Conservation (phyloP, 2,797 vertebrate genomes). For the Synaphobranchus kaupii region DNA sequence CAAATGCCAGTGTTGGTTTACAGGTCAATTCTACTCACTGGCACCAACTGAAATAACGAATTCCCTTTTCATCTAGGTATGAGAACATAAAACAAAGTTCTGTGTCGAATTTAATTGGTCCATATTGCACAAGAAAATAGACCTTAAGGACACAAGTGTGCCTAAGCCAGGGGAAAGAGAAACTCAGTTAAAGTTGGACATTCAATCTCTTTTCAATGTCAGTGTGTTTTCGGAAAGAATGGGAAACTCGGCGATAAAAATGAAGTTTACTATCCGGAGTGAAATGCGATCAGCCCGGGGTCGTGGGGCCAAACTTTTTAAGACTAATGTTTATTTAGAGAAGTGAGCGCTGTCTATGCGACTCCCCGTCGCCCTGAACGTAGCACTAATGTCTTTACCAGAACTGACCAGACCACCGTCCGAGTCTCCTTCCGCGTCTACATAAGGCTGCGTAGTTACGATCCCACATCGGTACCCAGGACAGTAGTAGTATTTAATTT, state of each 20-base stretch:
- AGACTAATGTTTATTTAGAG: constrained; percentile 99
- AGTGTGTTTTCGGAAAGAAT: constrained; percentile 67
- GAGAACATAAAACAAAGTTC: constrained; percentile 41
- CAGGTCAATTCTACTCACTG: constrained; percentile 32
- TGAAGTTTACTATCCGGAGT: constrained; percentile 76
- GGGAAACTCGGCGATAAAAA: constrained; percentile 70
- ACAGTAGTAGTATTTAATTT: constrained; percentile 31
- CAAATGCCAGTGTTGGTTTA: constrained; percentile 37
- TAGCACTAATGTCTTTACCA: constrained; percentile 90
- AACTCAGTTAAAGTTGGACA: constrained; percentile 64
- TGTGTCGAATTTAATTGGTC: constrained; percentile 45
- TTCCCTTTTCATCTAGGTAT: constrained; percentile 35
- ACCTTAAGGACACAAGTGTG: constrained; percentile 39
- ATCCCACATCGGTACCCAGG: constrained; percentile 32
- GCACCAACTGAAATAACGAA: constrained; percentile 34
- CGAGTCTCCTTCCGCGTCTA: constrained; percentile 56
- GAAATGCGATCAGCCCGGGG: constrained; percentile 88
- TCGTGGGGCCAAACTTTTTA: constrained; percentile 96
- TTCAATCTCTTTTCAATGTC: constrained; percentile 64
- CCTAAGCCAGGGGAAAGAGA: constrained; percentile 59
- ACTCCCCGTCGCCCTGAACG: constrained; percentile 82
- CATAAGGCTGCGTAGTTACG: constrained; percentile 24
- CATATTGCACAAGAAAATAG: constrained; percentile 44
- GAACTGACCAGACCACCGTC: constrained; percentile 57
- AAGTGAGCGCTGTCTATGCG: constrained; percentile 91